phyloP scores from a whole-genome alignment of 2,113 vertebrate species.

The Dromiciops gliroides region DNA sequence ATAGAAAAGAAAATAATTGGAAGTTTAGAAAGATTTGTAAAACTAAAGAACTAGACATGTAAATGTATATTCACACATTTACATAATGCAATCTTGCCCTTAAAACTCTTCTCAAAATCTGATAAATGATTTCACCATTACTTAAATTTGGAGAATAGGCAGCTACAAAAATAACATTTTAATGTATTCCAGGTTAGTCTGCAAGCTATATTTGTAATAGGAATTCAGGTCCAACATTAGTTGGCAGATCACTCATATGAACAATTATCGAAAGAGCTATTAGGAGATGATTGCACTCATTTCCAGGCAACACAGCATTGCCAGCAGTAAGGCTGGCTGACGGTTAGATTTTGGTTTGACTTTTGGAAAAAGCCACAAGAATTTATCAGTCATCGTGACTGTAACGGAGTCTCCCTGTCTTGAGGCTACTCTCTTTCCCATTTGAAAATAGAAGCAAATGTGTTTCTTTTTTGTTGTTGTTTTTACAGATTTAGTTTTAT shows the following conservation, averaged over 20 bases:
- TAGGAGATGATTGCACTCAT: conserved; percentile 89
- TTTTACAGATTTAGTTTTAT: conserved; percentile 40
- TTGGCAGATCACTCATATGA: conserved; percentile 85
- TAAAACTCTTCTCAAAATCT: conserved; percentile 75
- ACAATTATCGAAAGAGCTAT: conserved; percentile 90
- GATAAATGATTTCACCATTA: conserved; percentile 87
- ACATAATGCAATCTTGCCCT: conserved; percentile 5
- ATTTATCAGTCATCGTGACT: conserved; percentile 87
- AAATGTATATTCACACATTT: background rate
- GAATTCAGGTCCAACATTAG: conserved; percentile 84
- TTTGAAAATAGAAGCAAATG: conserved; percentile 77
- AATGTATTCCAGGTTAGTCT: conserved; percentile 90
- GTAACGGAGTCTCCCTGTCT: conserved; percentile 82
- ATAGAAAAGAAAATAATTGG: background rate
- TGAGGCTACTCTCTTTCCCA: conserved; percentile 82
- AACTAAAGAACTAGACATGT: background rate
- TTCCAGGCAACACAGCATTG: conserved; percentile 86
- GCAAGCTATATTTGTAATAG: conserved; percentile 89
- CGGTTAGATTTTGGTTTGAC: conserved; percentile 84
- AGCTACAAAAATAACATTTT: conserved; percentile 88
- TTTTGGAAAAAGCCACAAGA: conserved; percentile 91
- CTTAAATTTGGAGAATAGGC: conserved; percentile 84
- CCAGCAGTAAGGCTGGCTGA: conserved; percentile 83
- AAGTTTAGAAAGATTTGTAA: background rate
- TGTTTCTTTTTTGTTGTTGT: conserved; percentile 55